These are phyloP conservation scores for Dendrolimus punctatus DNA, from an alignment of 1,140 invertebrate genomes.

Conservation along the genomic window DNA sequence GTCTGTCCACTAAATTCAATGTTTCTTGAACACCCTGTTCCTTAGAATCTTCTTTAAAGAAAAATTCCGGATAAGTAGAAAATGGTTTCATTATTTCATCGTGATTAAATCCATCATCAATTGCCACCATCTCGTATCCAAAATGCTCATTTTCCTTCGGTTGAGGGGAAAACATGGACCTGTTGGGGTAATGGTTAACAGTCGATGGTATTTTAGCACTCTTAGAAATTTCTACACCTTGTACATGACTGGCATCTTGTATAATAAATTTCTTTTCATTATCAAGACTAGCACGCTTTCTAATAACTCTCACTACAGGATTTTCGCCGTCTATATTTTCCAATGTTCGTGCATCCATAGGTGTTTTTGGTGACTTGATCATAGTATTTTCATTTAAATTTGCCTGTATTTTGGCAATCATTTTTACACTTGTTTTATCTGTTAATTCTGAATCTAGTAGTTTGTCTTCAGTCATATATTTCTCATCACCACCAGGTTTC, in stretches of 20 bases:
- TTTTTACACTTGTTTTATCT: conserved; percentile 58
- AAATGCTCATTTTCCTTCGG: conserved; percentile 79
- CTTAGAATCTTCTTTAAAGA: conserved; percentile 85
- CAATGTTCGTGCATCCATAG: conserved; percentile 57
- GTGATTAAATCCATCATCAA: conserved; percentile 78
- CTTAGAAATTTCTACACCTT: conserved; percentile 59
- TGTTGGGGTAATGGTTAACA: conserved; percentile 64
- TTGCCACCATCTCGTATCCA: conserved; percentile 78
- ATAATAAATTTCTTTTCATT: conserved; percentile 70
- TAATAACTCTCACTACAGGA: conserved; percentile 34
- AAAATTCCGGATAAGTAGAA: conserved; percentile 77
- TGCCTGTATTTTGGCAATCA: conserved; percentile 66
- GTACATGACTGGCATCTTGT: conserved; percentile 56
- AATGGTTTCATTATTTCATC: conserved; percentile 76
- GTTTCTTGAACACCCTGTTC: conserved; percentile 80
- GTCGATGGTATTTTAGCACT: conserved; percentile 58
- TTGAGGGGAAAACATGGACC: conserved; percentile 82
- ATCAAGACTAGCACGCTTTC: conserved; percentile 34
- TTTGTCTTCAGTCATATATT: conserved; percentile 65
- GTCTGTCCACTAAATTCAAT: conserved; percentile 83
- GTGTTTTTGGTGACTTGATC: conserved; percentile 64
- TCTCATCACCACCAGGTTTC: conserved; percentile 53
- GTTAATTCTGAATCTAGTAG: conserved; percentile 50
- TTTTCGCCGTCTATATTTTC: conserved; percentile 51
- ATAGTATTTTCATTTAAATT: conserved; percentile 64